Conservation (phyloP, 2,797 vertebrate genomes). For the Peromyscus attwateri region DNA sequence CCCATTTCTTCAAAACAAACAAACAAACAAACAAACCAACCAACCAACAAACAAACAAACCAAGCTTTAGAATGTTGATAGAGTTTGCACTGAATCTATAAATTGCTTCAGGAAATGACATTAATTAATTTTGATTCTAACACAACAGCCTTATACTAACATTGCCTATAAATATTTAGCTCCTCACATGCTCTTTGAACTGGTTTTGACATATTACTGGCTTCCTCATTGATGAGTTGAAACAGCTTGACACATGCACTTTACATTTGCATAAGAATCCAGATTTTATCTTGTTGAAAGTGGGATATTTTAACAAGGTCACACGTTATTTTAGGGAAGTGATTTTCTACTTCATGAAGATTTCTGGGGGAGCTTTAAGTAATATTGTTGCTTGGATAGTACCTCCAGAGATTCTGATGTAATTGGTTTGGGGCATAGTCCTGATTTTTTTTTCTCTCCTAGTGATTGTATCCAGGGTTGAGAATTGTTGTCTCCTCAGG, state of each 20-base stretch:
- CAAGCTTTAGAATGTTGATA: neutral
- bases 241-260: constrained; percentile 19
- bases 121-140: constrained; percentile 38
- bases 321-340: neutral
- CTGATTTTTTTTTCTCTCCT: neutral
- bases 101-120: constrained; percentile 34
- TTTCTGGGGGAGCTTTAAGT: neutral
- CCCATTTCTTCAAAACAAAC: neutral
- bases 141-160: neutral
- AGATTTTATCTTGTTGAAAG: constrained; percentile 45
- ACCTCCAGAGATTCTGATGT: neutral
- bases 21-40: neutral
- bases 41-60: neutral
- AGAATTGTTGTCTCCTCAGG: neutral
- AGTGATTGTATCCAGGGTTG: neutral
- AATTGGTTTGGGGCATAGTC: neutral
- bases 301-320: constrained; percentile 24
- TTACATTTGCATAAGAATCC: constrained; percentile 50
- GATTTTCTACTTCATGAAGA: neutral
- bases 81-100: neutral
- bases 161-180: constrained; percentile 9
- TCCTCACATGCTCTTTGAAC: constrained; percentile 29
- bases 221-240: constrained; percentile 36
- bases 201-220: constrained; percentile 44
- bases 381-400: neutral